phyloP scores from a whole-genome alignment of 2,888 invertebrate species.

The Drosophila subquinaria region DNA sequence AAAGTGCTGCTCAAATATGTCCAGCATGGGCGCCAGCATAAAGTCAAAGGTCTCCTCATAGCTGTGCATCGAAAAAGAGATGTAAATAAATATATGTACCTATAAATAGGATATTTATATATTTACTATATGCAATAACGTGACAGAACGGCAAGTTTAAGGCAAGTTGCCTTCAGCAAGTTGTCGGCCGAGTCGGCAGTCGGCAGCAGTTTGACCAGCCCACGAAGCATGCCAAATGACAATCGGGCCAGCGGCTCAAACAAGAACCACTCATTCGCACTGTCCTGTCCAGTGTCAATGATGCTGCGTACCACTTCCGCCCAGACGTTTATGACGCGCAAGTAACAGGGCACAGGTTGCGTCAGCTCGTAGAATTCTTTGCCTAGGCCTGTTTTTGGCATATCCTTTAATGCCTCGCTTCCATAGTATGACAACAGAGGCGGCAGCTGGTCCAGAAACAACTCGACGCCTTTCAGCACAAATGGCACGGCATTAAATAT shows the following conservation, averaged over 20 bases:
- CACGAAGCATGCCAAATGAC: constrained; percentile 59
- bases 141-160: constrained; percentile 37
- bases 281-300: constrained; percentile 16
- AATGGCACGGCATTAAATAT: constrained; percentile 47
- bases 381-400: not conserved
- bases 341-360: constrained; percentile 56
- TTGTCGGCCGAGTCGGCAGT: not conserved
- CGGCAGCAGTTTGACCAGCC: constrained; percentile 49
- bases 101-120: not conserved
- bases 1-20: constrained; percentile 49
- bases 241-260: constrained; percentile 62
- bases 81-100: not conserved
- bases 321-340: constrained; percentile 50
- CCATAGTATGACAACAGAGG: constrained; percentile 15
- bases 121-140: constrained; percentile 66
- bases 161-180: constrained; percentile 41
- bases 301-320: constrained; percentile 39
- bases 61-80: constrained; percentile 21
- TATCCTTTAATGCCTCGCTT: not conserved
- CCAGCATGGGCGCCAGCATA: constrained; percentile 56
- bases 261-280: constrained; percentile 34
- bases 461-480: constrained; percentile 48
- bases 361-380: constrained; percentile 29
- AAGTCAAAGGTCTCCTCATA: constrained; percentile 35
- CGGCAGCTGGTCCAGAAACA: constrained; percentile 47